Base-by-base conservation (phyloP, 2,888 invertebrate genomes). In the Dynastes maya region DNA sequence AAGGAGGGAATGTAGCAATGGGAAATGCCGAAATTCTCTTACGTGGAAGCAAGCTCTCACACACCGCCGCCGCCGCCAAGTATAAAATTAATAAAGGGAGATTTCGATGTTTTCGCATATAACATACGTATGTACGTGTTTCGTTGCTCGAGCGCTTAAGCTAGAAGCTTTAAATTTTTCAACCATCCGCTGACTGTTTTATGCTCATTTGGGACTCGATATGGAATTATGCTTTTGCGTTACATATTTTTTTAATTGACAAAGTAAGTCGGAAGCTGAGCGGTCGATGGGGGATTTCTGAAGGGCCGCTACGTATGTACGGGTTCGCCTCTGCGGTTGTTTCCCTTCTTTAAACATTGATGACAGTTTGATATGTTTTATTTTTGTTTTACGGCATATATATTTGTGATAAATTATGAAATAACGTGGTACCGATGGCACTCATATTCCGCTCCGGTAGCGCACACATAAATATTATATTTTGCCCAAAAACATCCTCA, bases 161-260 rank as follows among this genome's bases (percentile, higher is more conserved):
- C 72, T 72, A 40, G 58, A 58, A 72, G 72, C 72, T 72, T 72
- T 72, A 72, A 72, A 53, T 53, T 72, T 72, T 72, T 58, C 61
- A 72, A 16, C 29, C 40, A 72, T 72, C 58, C 72, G 58, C 72
- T 40, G 72, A 72, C 58, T 72, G 72, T 72, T 72, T 72, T 72
- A 72, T 72, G 58, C 72, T 72, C 72, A 72, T 72, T 72, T 72
- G 72, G 72, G 72, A 72, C 72, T 40, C 72, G 72, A 72, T 72
- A 58, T 58, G 72, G 72, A 72, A 58, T 72, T 72, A 72, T 72
- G 72, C 72, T 72, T 55, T 72, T 58, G 40, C 58, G 51, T 37
- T 72, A 72, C 61, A 72, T 72, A 72, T 72, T 72, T 72, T 70
- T 72, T 72, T 72, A 72, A 72, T 72, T 72, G 72, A 53, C 61